Conservation (phyloP, 2,888 invertebrate genomes). For the Merodon equestris region DNA sequence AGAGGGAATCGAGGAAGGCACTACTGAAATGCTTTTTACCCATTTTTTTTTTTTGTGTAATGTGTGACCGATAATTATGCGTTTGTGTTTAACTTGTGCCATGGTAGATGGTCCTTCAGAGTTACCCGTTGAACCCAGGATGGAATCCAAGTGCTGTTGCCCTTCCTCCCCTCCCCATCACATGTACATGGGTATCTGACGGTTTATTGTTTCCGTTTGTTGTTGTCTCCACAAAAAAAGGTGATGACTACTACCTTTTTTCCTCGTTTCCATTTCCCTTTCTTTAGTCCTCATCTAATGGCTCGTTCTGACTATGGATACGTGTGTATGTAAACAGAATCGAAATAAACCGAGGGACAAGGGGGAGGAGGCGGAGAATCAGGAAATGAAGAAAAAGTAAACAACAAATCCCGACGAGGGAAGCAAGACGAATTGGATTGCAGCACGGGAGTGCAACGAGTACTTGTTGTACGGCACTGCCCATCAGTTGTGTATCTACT, state of each 20-base stretch:
- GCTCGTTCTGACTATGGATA: background rate
- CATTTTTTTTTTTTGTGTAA: background rate
- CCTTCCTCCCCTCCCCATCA: background rate
- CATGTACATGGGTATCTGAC: too few relatives aligned
- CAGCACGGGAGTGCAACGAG: slow-evolving; percentile 22
- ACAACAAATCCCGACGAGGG: slow-evolving; percentile 49
- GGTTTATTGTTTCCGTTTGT: slow-evolving; percentile 51
- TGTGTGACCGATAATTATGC: slow-evolving; percentile 2
- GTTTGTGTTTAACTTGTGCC: slow-evolving; percentile 21
- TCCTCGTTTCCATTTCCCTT: slow-evolving; percentile 25
- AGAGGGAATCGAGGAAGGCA: too few relatives aligned
- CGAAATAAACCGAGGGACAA: background rate
- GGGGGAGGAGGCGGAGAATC: too few relatives aligned
- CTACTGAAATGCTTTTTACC: background rate
- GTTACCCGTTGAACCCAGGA: background rate
- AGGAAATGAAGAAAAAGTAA: slow-evolving; percentile 20
- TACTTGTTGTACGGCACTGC: slow-evolving; percentile 43
- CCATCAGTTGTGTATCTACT: slow-evolving; percentile 8
- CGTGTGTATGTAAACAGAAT: slow-evolving; percentile 24
- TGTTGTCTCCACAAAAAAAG: slow-evolving; percentile 15
- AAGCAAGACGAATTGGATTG: slow-evolving; percentile 49
- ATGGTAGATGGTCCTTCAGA: slow-evolving; percentile 44
- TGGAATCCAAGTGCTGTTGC: too few relatives aligned
- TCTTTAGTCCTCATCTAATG: too few relatives aligned
- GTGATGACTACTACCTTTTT: slow-evolving; percentile 47